Base-by-base conservation (phyloP, 1,140 invertebrate species). In the Lasioglossum baleicum region DNA sequence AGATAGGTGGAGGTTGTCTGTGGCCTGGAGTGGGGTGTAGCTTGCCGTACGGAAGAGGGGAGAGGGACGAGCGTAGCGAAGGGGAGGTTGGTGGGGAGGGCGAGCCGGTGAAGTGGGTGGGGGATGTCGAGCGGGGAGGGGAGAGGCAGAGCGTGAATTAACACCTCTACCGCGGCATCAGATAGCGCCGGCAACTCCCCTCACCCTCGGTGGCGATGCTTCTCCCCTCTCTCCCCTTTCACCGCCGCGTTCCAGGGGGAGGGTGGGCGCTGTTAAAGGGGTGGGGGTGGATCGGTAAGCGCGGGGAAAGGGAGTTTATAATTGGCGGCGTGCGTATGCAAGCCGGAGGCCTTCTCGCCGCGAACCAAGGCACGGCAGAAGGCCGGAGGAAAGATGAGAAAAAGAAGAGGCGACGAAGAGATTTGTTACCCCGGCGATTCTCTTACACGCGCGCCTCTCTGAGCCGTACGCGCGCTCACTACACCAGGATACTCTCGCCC, bases 161-260 rank as follows among this genome's bases (percentile, higher is more conserved):
- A 92, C 91, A 92, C 91, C 90, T 91, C 90, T 90, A 87, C 86
- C 84, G 88, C 87, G 83, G 82, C 86, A 92, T 92, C 92, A 91
- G 90, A 91, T 92, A 91, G 82, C 83, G 87, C 88, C 81, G 44
- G 51, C 15, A 44, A 58, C 65, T 71, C 78, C 81, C 58, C 73
- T 68, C 60, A 58, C 74, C 85, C 78, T 69, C 51, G 64, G 73
- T 66, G 73, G 77, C 70, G 71, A 31, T n/a, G 26, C 88, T 66
- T 88, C 83, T 83, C 86, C 86, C 81, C 84, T 73, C 76, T 70
- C 2, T 0, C 72, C 31, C 61, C 17, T 42, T n/a, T 53, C 48
- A 48, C 72, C 53, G 42, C 26, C 69, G 68, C 35, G 48, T 0
- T 61, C 6, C 68, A 73, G 64, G 61, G 70, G 48, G 44, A 48